Conservation (phyloP, 2,113 vertebrate genomes). For the Picathartes gymnocephalus region DNA sequence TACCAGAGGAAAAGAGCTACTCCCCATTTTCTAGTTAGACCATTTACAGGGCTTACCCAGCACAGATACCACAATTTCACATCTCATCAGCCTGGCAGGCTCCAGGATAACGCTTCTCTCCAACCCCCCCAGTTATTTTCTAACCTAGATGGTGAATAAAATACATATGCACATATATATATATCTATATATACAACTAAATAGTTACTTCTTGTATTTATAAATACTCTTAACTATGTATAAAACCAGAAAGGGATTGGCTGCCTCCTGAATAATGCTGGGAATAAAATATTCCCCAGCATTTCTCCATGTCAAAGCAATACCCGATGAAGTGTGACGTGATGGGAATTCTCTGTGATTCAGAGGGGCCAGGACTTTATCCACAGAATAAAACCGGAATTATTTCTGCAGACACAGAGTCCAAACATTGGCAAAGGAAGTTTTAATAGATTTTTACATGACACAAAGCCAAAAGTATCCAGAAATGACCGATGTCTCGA, state of each 20-base stretch:
- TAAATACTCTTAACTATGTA: not conserved
- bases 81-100: not conserved
- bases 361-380: constrained; percentile 15
- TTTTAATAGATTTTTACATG: constrained; percentile 52
- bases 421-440: constrained; percentile 46
- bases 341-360: constrained; percentile 11
- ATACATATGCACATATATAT: not conserved
- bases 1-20: not conserved
- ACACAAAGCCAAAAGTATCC: constrained; percentile 45
- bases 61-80: not conserved
- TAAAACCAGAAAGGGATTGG: not conserved
- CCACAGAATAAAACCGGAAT: not conserved
- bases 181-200: not conserved
- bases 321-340: constrained; percentile 11
- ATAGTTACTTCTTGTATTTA: not conserved
- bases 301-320: not conserved
- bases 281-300: not conserved
- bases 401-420: constrained; percentile 37
- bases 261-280: not conserved
- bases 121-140: not conserved
- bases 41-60: not conserved
- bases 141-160: not conserved
- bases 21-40: not conserved
- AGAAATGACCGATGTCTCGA: constrained; percentile 37
- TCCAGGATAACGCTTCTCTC: not conserved